These are phyloP conservation scores for Astur gentilis DNA, from an alignment of 2,113 vertebrate species.

Conservation along the genomic window DNA sequence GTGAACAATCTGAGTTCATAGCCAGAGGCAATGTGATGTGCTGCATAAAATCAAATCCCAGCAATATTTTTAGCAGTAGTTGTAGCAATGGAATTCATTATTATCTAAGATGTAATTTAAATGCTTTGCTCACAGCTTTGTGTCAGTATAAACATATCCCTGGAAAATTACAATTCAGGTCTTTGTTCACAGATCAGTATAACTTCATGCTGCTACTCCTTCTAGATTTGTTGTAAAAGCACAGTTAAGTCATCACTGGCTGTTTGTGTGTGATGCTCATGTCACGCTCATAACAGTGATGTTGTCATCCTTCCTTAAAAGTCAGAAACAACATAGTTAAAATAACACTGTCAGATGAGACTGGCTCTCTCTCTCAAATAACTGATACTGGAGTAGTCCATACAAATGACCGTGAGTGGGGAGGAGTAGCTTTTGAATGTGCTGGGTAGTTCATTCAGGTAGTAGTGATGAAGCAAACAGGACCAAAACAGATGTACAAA, in stretches of 20 bases:
- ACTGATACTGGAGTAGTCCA: background rate
- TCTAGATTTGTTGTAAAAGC: background rate
- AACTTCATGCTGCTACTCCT: background rate
- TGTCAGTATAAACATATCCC: background rate
- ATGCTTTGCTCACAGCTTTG: background rate
- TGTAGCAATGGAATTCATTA: background rate
- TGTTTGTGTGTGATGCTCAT: background rate
- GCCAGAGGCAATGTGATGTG: background rate
- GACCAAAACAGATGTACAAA: background rate
- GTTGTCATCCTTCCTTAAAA: background rate
- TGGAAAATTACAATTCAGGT: background rate
- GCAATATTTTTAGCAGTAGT: background rate
- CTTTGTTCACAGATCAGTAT: background rate
- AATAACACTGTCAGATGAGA: background rate
- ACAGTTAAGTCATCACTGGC: background rate
- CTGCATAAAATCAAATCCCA: background rate
- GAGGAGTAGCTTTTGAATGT: background rate
- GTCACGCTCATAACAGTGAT: background rate
- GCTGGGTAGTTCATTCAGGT: background rate
- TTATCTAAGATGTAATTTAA: background rate
- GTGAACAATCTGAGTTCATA: background rate
- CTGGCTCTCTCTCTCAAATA: background rate
- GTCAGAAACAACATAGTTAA: background rate
- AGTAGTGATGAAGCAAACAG: background rate
- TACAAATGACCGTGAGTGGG: background rate